These are phyloP conservation scores for Taphrorychus bicolor DNA, from an alignment of 2,888 invertebrate genomes.

Conservation along the genomic window DNA sequence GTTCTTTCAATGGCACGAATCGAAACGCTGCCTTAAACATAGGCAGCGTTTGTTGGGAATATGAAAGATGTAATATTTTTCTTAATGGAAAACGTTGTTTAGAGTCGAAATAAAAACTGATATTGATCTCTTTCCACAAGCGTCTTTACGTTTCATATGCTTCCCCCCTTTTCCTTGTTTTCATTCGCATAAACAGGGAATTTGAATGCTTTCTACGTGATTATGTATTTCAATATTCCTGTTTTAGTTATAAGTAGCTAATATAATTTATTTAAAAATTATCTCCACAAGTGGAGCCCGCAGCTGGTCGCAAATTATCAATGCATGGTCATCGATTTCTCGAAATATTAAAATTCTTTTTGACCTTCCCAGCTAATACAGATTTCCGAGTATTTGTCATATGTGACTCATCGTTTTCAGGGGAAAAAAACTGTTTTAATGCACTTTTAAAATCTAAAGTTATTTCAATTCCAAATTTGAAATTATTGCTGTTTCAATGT, in stretches of 20 bases:
- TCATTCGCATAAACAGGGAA: not conserved
- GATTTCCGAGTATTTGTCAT: too few relatives aligned
- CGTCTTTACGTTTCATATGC: constrained; percentile 7
- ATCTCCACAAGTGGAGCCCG: too few relatives aligned
- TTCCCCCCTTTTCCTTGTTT: not conserved
- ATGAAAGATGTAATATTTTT: constrained; percentile 32
- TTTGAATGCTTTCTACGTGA: constrained; percentile 1
- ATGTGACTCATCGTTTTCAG: too few relatives aligned
- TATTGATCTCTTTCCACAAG: constrained; percentile 9
- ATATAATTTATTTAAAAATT: not conserved
- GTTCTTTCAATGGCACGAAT: constrained; percentile 31
- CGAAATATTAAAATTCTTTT: too few relatives aligned
- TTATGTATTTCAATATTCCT: too few relatives aligned
- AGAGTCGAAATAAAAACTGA: constrained; percentile 12
- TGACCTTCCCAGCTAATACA: too few relatives aligned
- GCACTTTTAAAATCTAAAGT: too few relatives aligned
- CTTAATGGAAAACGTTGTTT: constrained; percentile 32
- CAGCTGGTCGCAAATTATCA: too few relatives aligned
- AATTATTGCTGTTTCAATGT: too few relatives aligned
- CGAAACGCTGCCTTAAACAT: constrained; percentile 25
- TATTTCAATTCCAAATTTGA: too few relatives aligned
- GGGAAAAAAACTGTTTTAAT: too few relatives aligned
- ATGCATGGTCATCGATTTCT: too few relatives aligned
- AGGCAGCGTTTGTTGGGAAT: constrained; percentile 22
- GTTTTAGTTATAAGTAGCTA: not conserved